phyloP scores from a whole-genome alignment of 2,113 vertebrate species.

The Hepsetus odoe region DNA sequence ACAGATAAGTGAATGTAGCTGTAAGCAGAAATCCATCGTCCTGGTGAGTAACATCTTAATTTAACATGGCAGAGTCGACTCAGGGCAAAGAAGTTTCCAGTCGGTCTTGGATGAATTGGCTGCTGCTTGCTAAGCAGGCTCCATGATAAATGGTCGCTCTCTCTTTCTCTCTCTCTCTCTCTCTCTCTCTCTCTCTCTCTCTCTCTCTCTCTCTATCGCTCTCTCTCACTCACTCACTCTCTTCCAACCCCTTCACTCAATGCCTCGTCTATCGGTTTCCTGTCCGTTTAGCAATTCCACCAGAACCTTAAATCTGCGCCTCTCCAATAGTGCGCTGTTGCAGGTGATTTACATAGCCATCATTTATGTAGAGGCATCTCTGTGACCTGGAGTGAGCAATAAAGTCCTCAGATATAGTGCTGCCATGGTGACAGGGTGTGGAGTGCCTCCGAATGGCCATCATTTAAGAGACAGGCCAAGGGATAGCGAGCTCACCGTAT shows the following conservation, averaged over 20 bases:
- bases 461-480: slow-evolving; percentile 43
- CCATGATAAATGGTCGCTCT: slow-evolving; percentile 13
- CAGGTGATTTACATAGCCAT: slow-evolving; percentile 77
- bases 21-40: slow-evolving; percentile 6
- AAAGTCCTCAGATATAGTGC: slow-evolving; percentile 71
- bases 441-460: slow-evolving; percentile 76
- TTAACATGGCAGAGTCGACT: slow-evolving; percentile 7
- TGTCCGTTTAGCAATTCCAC: slow-evolving; percentile 74
- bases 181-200: neutral
- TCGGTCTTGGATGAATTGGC: slow-evolving; percentile 35
- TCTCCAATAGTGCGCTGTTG: slow-evolving; percentile 70
- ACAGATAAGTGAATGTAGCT: slow-evolving; percentile 13
- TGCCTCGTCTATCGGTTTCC: slow-evolving; percentile 65
- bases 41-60: neutral
- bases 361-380: slow-evolving; percentile 70
- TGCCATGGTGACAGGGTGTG: slow-evolving; percentile 57
- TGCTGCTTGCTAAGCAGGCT: slow-evolving; percentile 1
- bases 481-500: slow-evolving; percentile 45
- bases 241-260: slow-evolving; percentile 18
- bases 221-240: slow-evolving; percentile 6
- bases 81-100: slow-evolving; percentile 29
- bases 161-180: slow-evolving; percentile 5
- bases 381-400: slow-evolving; percentile 68
- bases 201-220: slow-evolving; percentile 1
- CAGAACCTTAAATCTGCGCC: slow-evolving; percentile 73